phyloP scores from a whole-genome alignment of 2,888 invertebrate species.

The Galeruca laticollis region DNA sequence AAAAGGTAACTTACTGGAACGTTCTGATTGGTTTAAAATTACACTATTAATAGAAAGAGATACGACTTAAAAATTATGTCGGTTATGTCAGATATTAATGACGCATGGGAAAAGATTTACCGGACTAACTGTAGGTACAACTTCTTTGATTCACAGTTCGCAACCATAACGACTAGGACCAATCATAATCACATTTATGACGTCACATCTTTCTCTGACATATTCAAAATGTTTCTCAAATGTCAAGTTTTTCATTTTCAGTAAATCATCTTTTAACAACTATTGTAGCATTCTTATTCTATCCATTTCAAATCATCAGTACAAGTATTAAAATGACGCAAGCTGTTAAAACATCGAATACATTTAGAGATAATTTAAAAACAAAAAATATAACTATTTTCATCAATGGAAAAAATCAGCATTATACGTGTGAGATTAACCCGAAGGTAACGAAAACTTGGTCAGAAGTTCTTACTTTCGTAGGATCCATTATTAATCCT shows the following conservation, averaged over 20 bases:
- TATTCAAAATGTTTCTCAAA: neutral
- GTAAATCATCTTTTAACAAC: neutral
- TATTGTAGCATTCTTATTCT: neutral
- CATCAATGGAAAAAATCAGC: neutral
- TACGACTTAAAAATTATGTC: no score
- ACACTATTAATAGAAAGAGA: no score
- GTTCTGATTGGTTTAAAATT: no score
- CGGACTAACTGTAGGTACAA: no score
- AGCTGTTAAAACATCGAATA: neutral
- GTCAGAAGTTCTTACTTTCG: neutral
- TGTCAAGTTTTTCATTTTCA: neutral
- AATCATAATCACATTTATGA: neutral
- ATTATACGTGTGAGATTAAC: neutral
- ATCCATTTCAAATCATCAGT: neutral
- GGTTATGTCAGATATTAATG: no score
- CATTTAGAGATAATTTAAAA: neutral
- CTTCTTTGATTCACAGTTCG: neutral
- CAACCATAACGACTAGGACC: neutral
- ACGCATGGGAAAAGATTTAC: no score
- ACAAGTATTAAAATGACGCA: neutral
- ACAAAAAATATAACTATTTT: neutral
- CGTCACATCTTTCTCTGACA: neutral
- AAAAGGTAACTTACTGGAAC: no score
- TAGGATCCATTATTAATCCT: neutral
- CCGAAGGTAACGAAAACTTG: neutral